phyloP scores from a whole-genome alignment of 2,888 invertebrate genomes.

The Eretmocerus hayati region DNA sequence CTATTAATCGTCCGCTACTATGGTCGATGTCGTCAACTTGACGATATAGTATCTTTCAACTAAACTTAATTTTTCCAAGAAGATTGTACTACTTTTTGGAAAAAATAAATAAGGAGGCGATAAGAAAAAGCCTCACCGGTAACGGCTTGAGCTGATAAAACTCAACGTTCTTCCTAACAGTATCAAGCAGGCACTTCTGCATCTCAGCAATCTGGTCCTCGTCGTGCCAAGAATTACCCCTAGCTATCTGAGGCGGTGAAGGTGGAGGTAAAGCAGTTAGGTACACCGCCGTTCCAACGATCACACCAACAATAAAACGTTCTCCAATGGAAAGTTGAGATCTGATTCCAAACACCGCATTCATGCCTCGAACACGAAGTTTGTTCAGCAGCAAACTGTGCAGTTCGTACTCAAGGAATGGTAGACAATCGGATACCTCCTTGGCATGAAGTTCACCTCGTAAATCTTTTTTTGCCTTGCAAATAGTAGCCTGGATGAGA shows the following conservation, averaged over 20 bases:
- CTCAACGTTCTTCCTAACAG: constrained; percentile 65
- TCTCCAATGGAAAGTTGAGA: constrained; percentile 71
- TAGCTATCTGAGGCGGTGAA: constrained; percentile 61
- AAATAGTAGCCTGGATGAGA: constrained; percentile 67
- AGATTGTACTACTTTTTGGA: background rate
- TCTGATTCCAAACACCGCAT: constrained; percentile 83
- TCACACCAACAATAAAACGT: constrained; percentile 78
- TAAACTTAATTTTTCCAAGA: too few relatives aligned
- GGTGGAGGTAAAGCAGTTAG: constrained; percentile 73
- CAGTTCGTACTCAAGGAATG: constrained; percentile 92
- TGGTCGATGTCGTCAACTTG: too few relatives aligned
- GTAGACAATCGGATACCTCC: constrained; percentile 90
- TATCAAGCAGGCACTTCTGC: constrained; percentile 63
- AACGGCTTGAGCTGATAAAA: constrained; percentile 56
- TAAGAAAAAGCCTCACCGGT: constrained; percentile 27
- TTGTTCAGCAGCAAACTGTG: constrained; percentile 87
- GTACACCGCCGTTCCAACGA: constrained; percentile 79
- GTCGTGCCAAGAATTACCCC: constrained; percentile 58
- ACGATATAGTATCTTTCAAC: too few relatives aligned
- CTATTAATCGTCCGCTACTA: background rate
- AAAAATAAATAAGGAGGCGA: background rate
- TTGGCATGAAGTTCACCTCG: constrained; percentile 81
- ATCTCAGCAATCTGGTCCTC: constrained; percentile 60
- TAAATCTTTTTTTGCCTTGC: constrained; percentile 69
- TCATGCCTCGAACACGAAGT: constrained; percentile 88